Percentiles rank a stretch among this genome's conserved stretches.
Evolutionary conservation across 2,113 vertebrate genomes (phyloP).

Genomic region (Columbina picui): DNA sequence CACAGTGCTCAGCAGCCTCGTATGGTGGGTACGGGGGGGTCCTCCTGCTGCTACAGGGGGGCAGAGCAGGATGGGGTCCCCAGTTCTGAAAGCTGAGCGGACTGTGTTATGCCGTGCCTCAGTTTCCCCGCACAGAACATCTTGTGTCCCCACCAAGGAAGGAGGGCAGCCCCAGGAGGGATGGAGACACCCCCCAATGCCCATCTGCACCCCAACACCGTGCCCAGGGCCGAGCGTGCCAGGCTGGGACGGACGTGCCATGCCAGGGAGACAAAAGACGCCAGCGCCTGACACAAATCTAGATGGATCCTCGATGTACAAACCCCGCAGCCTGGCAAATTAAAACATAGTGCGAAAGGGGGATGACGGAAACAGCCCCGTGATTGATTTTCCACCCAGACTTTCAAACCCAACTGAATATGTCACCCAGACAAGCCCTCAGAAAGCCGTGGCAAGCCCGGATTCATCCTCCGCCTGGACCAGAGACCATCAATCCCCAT

Average conservation of each 20-base stretch:
- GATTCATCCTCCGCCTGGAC: slow-evolving; percentile 25
- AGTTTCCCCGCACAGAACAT: neutral
- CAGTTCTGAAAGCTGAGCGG: neutral
- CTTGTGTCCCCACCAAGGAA: rapidly evolving
- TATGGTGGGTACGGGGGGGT: neutral
- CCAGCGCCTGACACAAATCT: slow-evolving; percentile 66
- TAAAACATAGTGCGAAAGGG: slow-evolving; percentile 53
- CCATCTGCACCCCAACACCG: neutral
- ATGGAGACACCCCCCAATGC: rapidly evolving
- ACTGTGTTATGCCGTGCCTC: neutral
- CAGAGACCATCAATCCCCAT: slow-evolving; percentile 46
- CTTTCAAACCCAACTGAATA: slow-evolving; percentile 62
- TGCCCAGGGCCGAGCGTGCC: neutral
- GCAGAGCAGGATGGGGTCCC: neutral
- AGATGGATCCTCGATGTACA: slow-evolving; percentile 55
- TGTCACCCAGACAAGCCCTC: slow-evolving; percentile 67
- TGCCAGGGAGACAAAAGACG: slow-evolving; percentile 54
- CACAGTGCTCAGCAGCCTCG: rapidly evolving
- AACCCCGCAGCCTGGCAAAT: slow-evolving; percentile 71
- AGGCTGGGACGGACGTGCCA: slow-evolving; percentile 11
- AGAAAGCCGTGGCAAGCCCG: slow-evolving; percentile 14
- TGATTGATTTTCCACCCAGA: slow-evolving; percentile 74
- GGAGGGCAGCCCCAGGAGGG: neutral
- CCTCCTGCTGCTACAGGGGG: rapidly evolving
- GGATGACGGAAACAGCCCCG: neutral